Evolutionary conservation across 1,140 invertebrate genomes (phyloP), one percentile per base, ranked within the genome.

Genomic region (Tribolium madens): DNA sequence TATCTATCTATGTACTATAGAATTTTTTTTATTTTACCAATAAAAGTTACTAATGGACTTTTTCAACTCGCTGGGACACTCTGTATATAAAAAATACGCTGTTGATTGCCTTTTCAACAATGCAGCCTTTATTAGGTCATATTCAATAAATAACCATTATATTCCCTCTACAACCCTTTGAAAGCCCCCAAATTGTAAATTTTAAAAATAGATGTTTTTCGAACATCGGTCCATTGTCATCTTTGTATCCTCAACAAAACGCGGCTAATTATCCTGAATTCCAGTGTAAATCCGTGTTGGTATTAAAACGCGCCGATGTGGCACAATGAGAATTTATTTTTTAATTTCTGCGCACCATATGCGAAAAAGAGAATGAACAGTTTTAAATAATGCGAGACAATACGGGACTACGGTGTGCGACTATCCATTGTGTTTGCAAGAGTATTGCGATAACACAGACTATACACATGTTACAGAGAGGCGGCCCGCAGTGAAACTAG

Each of bases 401-500:
- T 64, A 33, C 21, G 26, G 57, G 26, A 26, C 57, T 26, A 64
- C 57, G 26, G 57, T 64, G 57, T 12, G 57, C 57, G 57, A 64
- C 57, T 33, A 64, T 64, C 57, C 57, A 64, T 64, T 64, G 57
- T 64, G 12, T 64, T 31, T 33, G 57, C 57, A 64, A 64, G 57
- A 64, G 57, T 33, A 64, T 64, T 64, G 57, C 57, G 57, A 64
- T 64, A 64, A 64, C 57, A 64, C 57, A 26, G 57, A 14, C 57
- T 13, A 64, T 64, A 64, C 57, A 64, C 26, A 64, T 64, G 57
- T 64, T 64, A 64, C 57, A 64, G 57, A 64, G 57, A 64, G 57
- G 57, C 57, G 18, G 57, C 70, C 70, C 50, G 70, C 42, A 72
- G 46, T 72, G 70, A 72, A 72, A 72, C 70, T 72, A 52, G 70